phyloP scores from a whole-genome alignment of 2,888 invertebrate genomes.

The Cheilosia grossa region DNA sequence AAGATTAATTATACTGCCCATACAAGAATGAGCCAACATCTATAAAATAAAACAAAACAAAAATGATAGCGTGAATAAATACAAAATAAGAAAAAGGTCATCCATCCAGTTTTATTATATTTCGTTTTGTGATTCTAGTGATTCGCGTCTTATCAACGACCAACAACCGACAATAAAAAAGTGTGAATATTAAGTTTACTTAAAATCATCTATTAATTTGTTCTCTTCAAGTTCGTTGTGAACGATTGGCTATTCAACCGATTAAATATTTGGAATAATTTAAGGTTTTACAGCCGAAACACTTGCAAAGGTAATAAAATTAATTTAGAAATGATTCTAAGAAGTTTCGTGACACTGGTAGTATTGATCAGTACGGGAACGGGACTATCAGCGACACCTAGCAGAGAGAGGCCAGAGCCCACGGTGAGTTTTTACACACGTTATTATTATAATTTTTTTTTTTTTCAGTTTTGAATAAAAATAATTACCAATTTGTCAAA shows the following conservation, averaged over 20 bases:
- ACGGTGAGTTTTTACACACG: conserved; percentile 47
- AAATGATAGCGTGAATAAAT: conserved; percentile 69
- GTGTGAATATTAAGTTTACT: conserved; percentile 45
- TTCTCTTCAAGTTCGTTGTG: conserved; percentile 4
- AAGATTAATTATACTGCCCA: conserved; percentile 60
- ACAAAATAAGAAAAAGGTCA: conserved; percentile 53
- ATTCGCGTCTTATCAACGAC: conserved; percentile 51
- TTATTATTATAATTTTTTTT: neutral
- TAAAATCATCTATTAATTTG: conserved; percentile 32
- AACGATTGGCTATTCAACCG: conserved; percentile 41
- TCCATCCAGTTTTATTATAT: conserved; percentile 59
- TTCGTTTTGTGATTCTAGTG: conserved; percentile 50
- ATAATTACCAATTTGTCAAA: neutral
- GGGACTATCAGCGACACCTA: conserved; percentile 60
- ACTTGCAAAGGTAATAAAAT: conserved; percentile 12
- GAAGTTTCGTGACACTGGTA: conserved; percentile 51
- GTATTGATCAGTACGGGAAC: conserved; percentile 56
- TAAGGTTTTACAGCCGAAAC: conserved; percentile 31
- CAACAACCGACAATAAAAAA: conserved; percentile 1
- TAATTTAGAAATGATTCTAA: conserved; percentile 64
- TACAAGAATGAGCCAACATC: conserved; percentile 33
- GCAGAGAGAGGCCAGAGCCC: conserved; percentile 57
- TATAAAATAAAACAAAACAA: conserved; percentile 39
- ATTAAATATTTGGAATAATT: conserved; percentile 50
- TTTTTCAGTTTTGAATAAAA: neutral